Conservation (phyloP, 2,888 invertebrate genomes). For the Boloria euphrosyne region DNA sequence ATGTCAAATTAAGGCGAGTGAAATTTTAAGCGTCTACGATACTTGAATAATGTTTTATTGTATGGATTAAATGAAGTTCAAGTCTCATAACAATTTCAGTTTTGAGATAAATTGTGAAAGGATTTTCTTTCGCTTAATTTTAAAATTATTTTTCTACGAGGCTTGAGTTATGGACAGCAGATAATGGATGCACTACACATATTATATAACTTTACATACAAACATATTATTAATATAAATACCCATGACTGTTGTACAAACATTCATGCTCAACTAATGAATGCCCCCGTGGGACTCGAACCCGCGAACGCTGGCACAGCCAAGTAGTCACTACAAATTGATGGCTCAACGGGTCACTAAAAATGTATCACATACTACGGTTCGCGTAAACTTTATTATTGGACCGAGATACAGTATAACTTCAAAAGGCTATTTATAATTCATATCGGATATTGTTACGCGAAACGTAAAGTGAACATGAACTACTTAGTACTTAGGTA, state of each 20-base stretch:
- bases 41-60: slow-evolving; percentile 24
- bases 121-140: background rate
- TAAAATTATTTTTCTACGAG: background rate
- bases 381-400: slow-evolving; percentile 8
- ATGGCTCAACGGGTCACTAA: background rate
- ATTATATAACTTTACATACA: too few relatives aligned
- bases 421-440: slow-evolving; percentile 12
- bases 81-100: slow-evolving; percentile 4
- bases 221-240: too few relatives aligned
- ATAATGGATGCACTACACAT: too few relatives aligned
- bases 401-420: slow-evolving; percentile 3
- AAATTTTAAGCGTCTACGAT: slow-evolving; percentile 20
- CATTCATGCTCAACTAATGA: too few relatives aligned
- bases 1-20: slow-evolving; percentile 17
- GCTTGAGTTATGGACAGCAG: too few relatives aligned
- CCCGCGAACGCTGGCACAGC: too few relatives aligned
- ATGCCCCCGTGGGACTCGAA: too few relatives aligned
- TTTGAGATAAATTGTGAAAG: background rate
- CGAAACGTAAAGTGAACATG: background rate
- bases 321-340: too few relatives aligned
- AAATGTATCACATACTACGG: slow-evolving; percentile 1
- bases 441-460: slow-evolving; percentile 4
- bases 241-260: too few relatives aligned
- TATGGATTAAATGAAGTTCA: slow-evolving; percentile 17
- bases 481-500: too few relatives aligned